These are phyloP conservation scores for Arrhamphus sclerolepis DNA, from an alignment of 2,797 vertebrate species.

Conservation along the genomic window DNA sequence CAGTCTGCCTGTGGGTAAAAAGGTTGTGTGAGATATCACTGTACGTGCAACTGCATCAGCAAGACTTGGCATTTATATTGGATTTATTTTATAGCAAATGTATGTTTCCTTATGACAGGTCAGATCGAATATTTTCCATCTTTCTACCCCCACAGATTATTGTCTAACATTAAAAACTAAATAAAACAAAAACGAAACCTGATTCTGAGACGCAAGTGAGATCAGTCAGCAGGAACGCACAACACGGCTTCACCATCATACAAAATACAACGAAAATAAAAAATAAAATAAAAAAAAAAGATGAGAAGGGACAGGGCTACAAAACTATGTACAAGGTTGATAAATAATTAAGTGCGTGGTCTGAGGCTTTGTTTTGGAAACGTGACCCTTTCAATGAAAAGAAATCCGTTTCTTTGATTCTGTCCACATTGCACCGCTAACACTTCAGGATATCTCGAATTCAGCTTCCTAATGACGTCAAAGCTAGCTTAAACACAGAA, in stretches of 20 bases:
- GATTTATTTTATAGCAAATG: constrained; percentile 25
- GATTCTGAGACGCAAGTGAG: constrained; percentile 66
- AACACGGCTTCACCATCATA: constrained; percentile 71
- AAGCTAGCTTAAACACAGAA: constrained; percentile 83
- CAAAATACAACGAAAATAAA: constrained; percentile 55
- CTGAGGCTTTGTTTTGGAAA: constrained; percentile 83
- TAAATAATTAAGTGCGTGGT: constrained; percentile 85
- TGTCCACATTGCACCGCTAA: constrained; percentile 68
- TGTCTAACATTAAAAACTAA: constrained; percentile 20
- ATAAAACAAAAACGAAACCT: neutral
- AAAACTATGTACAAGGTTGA: constrained; percentile 86
- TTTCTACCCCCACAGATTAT: constrained; percentile 58
- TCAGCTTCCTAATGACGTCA: constrained; percentile 78
- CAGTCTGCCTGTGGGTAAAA: neutral
- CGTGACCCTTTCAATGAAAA: constrained; percentile 70
- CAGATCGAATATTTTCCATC: constrained; percentile 35
- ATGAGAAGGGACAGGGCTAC: constrained; percentile 61
- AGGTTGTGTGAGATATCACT: neutral
- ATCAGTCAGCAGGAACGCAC: constrained; percentile 67
- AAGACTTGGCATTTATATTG: constrained; percentile 34
- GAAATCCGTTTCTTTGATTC: constrained; percentile 72
- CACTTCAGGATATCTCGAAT: constrained; percentile 73
- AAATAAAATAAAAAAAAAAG: constrained; percentile 51
- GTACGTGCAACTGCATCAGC: constrained; percentile 38
- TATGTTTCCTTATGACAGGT: constrained; percentile 20